Conservation (phyloP, 2,888 invertebrate species). For the Margaritifera margaritifera region DNA sequence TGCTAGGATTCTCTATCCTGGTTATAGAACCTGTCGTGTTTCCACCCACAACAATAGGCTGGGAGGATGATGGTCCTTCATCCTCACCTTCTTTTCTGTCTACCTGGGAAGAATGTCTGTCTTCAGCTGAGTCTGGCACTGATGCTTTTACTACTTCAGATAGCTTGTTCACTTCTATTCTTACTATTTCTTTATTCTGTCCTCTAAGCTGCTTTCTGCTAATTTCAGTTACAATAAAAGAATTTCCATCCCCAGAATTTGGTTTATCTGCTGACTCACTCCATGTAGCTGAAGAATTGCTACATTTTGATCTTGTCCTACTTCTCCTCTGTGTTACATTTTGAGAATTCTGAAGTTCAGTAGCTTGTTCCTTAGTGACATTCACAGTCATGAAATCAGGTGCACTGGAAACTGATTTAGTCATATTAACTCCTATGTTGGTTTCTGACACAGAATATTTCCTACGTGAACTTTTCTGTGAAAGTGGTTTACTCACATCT, state of each 20-base stretch:
- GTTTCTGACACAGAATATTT: neutral
- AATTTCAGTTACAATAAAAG: no score
- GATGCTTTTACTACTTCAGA: no score
- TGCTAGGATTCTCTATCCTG: slow-evolving; percentile 22
- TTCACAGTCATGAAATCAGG: neutral
- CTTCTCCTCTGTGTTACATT: no score
- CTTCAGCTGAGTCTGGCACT: no score
- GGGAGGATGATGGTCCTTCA: slow-evolving; percentile 11
- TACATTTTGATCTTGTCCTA: no score
- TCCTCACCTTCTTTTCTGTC: slow-evolving; percentile 4
- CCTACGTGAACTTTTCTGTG: neutral
- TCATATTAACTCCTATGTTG: slow-evolving; percentile 7
- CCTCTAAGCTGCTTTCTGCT: no score
- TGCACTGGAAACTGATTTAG: slow-evolving; percentile 4
- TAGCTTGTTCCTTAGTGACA: neutral
- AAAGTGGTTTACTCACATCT: neutral
- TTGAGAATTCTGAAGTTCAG: no score
- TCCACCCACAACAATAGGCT: slow-evolving; percentile 41
- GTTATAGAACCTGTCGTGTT: slow-evolving; percentile 47
- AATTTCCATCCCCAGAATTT: no score
- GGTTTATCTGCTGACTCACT: no score
- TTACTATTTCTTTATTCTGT: no score
- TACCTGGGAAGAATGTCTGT: neutral
- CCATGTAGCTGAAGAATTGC: no score
- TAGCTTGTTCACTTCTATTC: no score